Base-by-base conservation (phyloP, 2,888 invertebrate species). In the Synanthedon myopaeformis region DNA sequence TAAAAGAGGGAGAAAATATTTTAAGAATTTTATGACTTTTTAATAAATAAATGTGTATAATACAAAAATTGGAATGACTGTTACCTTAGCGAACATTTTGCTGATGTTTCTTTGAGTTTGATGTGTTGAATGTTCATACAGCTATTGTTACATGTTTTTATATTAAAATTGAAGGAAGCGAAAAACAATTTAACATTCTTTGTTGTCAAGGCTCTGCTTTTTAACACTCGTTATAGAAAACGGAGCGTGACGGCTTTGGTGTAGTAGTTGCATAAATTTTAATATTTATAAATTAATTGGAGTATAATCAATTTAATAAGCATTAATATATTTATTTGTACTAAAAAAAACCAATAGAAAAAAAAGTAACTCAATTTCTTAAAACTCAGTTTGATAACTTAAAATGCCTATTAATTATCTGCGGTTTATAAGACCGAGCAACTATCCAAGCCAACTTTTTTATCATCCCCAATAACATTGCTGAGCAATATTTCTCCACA, bases 51-150 rank as follows among this genome's bases (percentile, higher is more conserved):
- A 13, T 45, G 45, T 8, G 28, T 35, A 8, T 1, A 42, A 45
- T 13, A 45, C 5, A 45, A 45, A 45, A 45, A 45, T 42, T 42
- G 13, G 6, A 42, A 12, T 13, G 45, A 12, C 8, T 45, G 11
- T 74, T 73, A 79, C 79, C 76, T 79, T 79, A 58, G 72, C 64
- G 61, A 73, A 74, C 79, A 79, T 79, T 60, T 70, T 75, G 72
- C 61, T 72, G 62, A 65, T 67, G 59, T 59, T 61, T 64, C 67
- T 72, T 72, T 70, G 68, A 66, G 60, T 59, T 64, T 70, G 67
- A 72, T 72, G 71, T 69, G 66, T 66, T 63, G 74, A 77, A 70
- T 78, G 75, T 69, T 61, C 63, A 61, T 60, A 55, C 53, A 57
- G 52, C 66, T 67, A 75, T 76, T 76, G 70, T 76, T 73, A 55